Percentiles rank a stretch among this genome's conserved stretches.
Evolutionary conservation across 2,888 invertebrate species (phyloP).

Genomic region (Oconnorella tubifera): DNA sequence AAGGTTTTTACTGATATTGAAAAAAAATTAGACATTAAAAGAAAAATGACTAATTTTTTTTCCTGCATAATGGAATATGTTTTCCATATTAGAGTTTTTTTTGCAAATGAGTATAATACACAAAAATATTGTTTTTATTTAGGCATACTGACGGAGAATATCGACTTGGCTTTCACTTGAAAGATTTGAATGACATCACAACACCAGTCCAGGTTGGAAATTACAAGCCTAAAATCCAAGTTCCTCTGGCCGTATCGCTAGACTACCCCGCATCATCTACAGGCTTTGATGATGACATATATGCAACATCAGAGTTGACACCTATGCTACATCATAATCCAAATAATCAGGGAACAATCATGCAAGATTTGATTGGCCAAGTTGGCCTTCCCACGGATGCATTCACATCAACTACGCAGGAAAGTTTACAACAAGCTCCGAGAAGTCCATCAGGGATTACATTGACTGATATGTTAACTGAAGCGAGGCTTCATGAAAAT

Average conservation of each 20-base stretch:
- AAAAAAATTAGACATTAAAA: too few species aligned
- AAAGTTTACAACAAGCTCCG: background rate
- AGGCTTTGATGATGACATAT: background rate
- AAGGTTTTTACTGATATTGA: too few species aligned
- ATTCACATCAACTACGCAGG: background rate
- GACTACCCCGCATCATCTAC: background rate
- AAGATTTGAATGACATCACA: background rate
- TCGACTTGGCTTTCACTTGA: background rate
- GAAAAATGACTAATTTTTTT: too few species aligned
- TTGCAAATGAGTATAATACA: too few species aligned
- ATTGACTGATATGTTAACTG: too few species aligned
- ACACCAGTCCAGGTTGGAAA: background rate
- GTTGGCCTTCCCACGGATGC: too few species aligned
- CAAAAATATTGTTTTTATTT: too few species aligned
- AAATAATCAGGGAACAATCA: too few species aligned
- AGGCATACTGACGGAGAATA: slow-evolving; percentile 3
- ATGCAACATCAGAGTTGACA: background rate
- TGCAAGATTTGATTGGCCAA: background rate
- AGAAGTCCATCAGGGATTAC: too few species aligned
- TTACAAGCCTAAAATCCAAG: background rate
- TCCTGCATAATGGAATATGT: too few species aligned
- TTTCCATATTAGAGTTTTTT: too few species aligned
- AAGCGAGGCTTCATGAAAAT: too few species aligned
- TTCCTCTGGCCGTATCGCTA: background rate
- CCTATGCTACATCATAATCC: background rate